A percentile compares a stretch with the other conserved stretches of the same genome.
Conservation (phyloP, 2,888 invertebrate genomes). For the Ormyrus pomaceus region DNA sequence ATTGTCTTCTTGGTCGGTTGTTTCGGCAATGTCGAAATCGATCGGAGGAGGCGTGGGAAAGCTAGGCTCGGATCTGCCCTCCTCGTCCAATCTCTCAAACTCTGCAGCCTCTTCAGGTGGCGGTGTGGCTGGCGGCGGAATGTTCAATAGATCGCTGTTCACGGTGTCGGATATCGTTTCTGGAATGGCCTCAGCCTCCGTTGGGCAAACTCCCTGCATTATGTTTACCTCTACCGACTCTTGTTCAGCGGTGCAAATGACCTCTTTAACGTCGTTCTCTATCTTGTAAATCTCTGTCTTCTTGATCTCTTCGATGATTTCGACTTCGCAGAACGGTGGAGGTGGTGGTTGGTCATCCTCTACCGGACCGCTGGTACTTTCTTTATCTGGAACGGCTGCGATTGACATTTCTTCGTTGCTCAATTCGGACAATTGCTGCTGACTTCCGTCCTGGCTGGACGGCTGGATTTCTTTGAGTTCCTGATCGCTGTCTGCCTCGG, state of each 20-base stretch:
- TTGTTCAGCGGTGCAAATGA: not conserved
- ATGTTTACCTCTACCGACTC: slow-evolving; percentile 13
- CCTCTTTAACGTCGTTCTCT: not conserved
- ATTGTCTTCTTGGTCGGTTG: slow-evolving; percentile 15
- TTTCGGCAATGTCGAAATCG: slow-evolving; percentile 50
- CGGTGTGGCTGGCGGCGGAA: slow-evolving; percentile 48
- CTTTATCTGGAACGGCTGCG: not conserved
- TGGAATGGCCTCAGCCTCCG: not conserved
- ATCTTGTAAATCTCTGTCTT: slow-evolving; percentile 37
- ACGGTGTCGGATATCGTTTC: slow-evolving; percentile 1
- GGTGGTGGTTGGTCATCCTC: slow-evolving; percentile 5
- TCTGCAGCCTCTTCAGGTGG: slow-evolving; percentile 47
- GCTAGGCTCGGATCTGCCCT: slow-evolving; percentile 23
- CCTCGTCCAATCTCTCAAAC: slow-evolving; percentile 25
- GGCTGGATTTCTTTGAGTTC: slow-evolving; percentile 52
- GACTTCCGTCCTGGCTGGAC: not conserved
- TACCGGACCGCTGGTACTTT: not conserved
- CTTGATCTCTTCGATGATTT: slow-evolving; percentile 53
- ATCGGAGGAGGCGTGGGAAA: slow-evolving; percentile 56
- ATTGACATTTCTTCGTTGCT: slow-evolving; percentile 36
- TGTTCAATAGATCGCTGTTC: slow-evolving; percentile 45
- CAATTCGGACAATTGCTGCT: not conserved
- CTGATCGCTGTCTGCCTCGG: slow-evolving; percentile 53
- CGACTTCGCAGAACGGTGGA: slow-evolving; percentile 38
- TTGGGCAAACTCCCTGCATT: not conserved